Base-by-base conservation (phyloP, 2,113 vertebrate genomes). In the Cavia porcellus region DNA sequence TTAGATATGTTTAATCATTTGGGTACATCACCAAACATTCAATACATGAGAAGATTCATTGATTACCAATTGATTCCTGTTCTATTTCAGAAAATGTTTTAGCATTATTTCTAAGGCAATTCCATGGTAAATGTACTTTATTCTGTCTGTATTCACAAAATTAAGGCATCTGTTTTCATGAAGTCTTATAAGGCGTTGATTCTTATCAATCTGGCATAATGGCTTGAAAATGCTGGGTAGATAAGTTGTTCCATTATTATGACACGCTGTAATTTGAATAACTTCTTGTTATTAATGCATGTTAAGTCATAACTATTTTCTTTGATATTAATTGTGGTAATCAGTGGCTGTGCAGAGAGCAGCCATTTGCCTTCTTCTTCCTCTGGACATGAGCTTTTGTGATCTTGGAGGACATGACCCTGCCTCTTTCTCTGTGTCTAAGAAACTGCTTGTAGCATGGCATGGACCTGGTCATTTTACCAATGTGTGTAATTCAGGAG, bases 291-390 rank as follows among this genome's bases (percentile, higher is more conserved):
- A 28, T 52, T 89, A 57, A 28, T 7, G 64, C 30, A 83, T 62
- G 72, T 92, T 45, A 68, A 74, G 42, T 91, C 82, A 83, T n/a
- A 32, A 70, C 45, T 72, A 14, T 92, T 42, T 95, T 52, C 59
- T 84, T 93, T 92, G 35, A 28, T 74, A 50, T 45, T 89, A 92
- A 77, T 86, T 92, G 25, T 89, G 74, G 75, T 62, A 42, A 93
- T n/a, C 30, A 83, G 19, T 25, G 38, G 24, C 7, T 13, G 10
- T 38, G n/a, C 3, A 45, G 45, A 79, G 45, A 62, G 7, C 47
- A 47, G 24, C 1, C 35, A n/a, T 77, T 86, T 45, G 45, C 82
- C 35, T 64, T 64, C 52, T 20, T 83, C 13, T 24, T 19, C 2
- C 24, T 92, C 25, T 19, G 45, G 14, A 55, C 1, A 25, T 24